Conservation (phyloP, 2,797 vertebrate species). For the Chloroceryle inda region DNA sequence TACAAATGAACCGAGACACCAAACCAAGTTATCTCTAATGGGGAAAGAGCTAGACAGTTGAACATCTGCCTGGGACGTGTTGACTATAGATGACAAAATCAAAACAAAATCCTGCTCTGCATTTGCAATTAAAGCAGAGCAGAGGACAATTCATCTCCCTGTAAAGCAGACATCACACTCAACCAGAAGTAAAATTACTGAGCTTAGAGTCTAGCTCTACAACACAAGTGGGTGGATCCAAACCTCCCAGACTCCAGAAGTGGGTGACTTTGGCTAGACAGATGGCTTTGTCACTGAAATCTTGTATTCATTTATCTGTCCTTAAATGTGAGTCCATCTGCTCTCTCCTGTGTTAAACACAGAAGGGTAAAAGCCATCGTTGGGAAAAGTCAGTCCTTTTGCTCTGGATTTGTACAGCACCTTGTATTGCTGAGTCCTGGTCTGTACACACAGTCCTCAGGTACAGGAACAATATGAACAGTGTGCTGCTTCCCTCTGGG, state of each 20-base stretch:
- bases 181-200: neutral
- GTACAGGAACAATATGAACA: neutral
- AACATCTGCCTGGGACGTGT: neutral
- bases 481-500: neutral
- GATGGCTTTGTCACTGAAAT: slow-evolving; percentile 66
- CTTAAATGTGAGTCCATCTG: slow-evolving; percentile 51
- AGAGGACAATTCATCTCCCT: neutral
- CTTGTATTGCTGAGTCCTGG: neutral
- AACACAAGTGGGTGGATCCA: slow-evolving; percentile 54
- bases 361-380: neutral
- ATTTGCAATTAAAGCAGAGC: neutral
- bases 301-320: slow-evolving; percentile 23
- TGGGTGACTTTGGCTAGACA: slow-evolving; percentile 69
- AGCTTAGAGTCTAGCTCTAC: slow-evolving; percentile 55
- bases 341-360: neutral
- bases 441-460: fast-evolving
- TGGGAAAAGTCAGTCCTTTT: neutral
- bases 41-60: neutral
- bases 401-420: neutral
- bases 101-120: neutral
- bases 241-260: slow-evolving; percentile 47
- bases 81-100: neutral
- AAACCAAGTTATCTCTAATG: neutral
- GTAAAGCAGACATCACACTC: neutral
- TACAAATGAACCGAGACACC: neutral